A percentile compares a stretch with the other conserved stretches of the same genome.
These are phyloP conservation scores for Cheilosia vernalis DNA, from an alignment of 2,888 invertebrate species.

Conservation along the genomic window DNA sequence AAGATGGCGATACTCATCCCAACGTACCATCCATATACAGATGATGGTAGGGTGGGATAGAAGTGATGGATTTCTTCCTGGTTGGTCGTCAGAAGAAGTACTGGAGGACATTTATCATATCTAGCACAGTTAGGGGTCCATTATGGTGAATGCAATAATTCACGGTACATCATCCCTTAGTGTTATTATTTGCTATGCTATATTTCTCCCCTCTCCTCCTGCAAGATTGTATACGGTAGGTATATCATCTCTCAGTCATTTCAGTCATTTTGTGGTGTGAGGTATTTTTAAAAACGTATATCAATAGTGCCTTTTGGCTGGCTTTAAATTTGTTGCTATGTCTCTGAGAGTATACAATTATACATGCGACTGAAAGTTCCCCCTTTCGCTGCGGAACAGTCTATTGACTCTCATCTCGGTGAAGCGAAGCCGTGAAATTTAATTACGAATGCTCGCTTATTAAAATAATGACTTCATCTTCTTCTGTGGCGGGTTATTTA, in stretches of 20 bases:
- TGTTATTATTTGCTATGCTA: conserved; percentile 55
- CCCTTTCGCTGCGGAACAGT: conserved; percentile 45
- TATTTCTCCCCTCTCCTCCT: conserved; percentile 32
- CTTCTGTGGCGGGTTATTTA: conserved; percentile 30
- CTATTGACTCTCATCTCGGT: conserved; percentile 18
- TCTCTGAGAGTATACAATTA: background rate
- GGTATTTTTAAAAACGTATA: conserved; percentile 22
- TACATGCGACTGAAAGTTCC: conserved; percentile 15
- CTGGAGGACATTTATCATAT: conserved; percentile 65
- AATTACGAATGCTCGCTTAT: conserved; percentile 72
- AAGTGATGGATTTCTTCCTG: conserved; percentile 72
- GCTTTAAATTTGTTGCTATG: conserved; percentile 41
- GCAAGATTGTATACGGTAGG: background rate
- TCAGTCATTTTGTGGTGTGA: conserved; percentile 52
- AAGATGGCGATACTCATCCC: conserved; percentile 65
- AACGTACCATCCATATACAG: conserved; percentile 23
- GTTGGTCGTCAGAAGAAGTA: conserved; percentile 64
- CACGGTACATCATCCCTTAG: conserved; percentile 68
- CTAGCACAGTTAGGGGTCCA: conserved; percentile 64
- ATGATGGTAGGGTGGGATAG: conserved; percentile 55
- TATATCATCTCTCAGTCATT: conserved; percentile 14
- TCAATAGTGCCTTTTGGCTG: conserved; percentile 19
- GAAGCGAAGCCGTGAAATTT: conserved; percentile 69
- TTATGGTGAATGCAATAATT: conserved; percentile 71
- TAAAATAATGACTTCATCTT: conserved; percentile 71